Evolutionary conservation across 2,888 invertebrate species (phyloP).

Genomic region (Drosophila prolongata): DNA sequence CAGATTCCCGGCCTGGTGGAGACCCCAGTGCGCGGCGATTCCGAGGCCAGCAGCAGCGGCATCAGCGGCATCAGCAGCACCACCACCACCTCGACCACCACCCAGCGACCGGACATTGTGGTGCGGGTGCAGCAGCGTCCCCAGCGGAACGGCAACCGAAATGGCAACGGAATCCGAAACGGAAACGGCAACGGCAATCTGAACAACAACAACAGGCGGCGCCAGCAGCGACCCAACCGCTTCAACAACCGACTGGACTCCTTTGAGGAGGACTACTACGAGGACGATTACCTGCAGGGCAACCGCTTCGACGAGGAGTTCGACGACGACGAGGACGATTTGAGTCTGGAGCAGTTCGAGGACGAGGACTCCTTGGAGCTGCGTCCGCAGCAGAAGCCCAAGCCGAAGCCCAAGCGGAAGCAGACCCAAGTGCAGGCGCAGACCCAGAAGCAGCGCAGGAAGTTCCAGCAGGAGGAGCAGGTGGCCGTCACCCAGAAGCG

Average conservation of each 20-base stretch:
- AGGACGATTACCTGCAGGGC: constrained; percentile 60
- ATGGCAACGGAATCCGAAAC: constrained; percentile 47
- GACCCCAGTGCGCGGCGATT: constrained; percentile 70
- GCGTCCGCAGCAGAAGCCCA: constrained; percentile 37
- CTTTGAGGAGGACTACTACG: constrained; percentile 66
- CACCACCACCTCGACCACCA: constrained; percentile 59
- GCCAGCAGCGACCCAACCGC: constrained; percentile 65
- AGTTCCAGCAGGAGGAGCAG: constrained; percentile 15
- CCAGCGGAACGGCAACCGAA: constrained; percentile 47
- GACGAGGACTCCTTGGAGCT: constrained; percentile 54
- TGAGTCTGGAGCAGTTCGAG: constrained; percentile 44
- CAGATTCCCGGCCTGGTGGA: constrained; percentile 73
- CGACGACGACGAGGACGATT: constrained; percentile 44
- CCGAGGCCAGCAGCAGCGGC: constrained; percentile 33
- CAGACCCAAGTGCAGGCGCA: constrained; percentile 6
- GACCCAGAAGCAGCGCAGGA: constrained; percentile 1
- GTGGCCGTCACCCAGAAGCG: constrained; percentile 43
- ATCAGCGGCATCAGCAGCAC: constrained; percentile 32
- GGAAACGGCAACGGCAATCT: constrained; percentile 37
- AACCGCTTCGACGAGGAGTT: constrained; percentile 54
- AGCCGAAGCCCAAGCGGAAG: constrained; percentile 5
- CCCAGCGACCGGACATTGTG: constrained; percentile 76
- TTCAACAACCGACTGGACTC: constrained; percentile 55
- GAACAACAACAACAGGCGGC: constrained; percentile 45
- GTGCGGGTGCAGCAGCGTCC: constrained; percentile 74